Evolutionary conservation across 2,888 invertebrate species (phyloP).

Genomic region (Drosophila buzzatii): DNA sequence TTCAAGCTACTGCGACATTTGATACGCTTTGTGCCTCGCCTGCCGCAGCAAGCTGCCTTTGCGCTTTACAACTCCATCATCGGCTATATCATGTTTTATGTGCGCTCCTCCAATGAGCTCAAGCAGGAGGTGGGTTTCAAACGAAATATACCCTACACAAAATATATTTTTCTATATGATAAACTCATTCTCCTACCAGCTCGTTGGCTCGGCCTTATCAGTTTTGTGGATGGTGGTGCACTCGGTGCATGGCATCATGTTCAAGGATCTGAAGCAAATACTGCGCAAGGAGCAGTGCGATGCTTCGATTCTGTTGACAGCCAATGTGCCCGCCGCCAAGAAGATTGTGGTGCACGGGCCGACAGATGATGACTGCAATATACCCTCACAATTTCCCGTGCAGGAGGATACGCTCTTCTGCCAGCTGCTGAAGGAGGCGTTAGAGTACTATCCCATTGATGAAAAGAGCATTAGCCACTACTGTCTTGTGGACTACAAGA

Average conservation of each 20-base stretch:
- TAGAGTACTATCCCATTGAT: constrained; percentile 98
- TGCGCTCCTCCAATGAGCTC: constrained; percentile 97
- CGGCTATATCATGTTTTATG: constrained; percentile 99
- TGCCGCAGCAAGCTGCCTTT: constrained; percentile 99
- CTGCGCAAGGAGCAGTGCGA: constrained; percentile 99
- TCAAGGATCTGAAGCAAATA: constrained; percentile 99
- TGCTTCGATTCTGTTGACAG: constrained; percentile 97
- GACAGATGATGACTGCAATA: constrained; percentile 93
- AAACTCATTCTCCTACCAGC: constrained; percentile 71
- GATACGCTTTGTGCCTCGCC: constrained; percentile 95
- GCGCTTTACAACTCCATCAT: constrained; percentile 99
- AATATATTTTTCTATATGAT: no score
- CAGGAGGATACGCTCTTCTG: constrained; percentile 99
- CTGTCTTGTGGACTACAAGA: constrained; percentile 99
- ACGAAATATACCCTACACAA: not conserved
- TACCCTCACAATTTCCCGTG: constrained; percentile 99
- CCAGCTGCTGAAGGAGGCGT: constrained; percentile 96
- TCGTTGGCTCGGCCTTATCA: constrained; percentile 97
- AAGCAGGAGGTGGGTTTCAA: constrained; percentile 89
- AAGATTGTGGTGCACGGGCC: constrained; percentile 99
- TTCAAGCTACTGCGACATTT: constrained; percentile 96
- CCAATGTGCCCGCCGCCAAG: constrained; percentile 99
- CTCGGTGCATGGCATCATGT: constrained; percentile 99
- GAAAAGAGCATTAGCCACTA: constrained; percentile 95
- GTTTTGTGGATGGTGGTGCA: constrained; percentile 99